Conservation (phyloP, 2,113 vertebrate species). For the Ptyas mucosa region DNA sequence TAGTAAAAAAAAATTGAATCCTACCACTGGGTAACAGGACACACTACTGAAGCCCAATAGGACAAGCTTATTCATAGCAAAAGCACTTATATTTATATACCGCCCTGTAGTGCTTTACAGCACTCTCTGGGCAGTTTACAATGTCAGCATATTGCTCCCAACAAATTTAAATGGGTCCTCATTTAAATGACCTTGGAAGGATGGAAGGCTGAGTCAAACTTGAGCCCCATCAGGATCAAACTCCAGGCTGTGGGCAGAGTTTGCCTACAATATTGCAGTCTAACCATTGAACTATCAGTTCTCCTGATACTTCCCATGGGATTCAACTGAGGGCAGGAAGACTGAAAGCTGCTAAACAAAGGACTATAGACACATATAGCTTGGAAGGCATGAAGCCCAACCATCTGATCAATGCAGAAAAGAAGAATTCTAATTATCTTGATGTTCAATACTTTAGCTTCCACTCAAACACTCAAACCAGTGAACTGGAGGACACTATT, state of each 20-base stretch:
- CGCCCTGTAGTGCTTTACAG: background rate
- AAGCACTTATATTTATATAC: background rate
- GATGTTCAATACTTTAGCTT: background rate
- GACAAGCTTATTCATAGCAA: background rate
- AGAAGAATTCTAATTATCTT: background rate
- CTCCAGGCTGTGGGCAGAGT: background rate
- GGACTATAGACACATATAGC: background rate
- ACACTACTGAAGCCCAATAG: background rate
- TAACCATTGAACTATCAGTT: background rate
- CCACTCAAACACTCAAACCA: background rate
- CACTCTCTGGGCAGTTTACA: background rate
- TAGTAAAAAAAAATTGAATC: no score
- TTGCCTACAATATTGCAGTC: background rate
- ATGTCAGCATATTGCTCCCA: background rate
- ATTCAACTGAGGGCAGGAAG: background rate
- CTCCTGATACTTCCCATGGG: background rate
- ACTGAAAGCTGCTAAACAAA: background rate
- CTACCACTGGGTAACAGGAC: background rate
- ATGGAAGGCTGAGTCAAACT: background rate
- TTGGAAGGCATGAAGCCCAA: background rate
- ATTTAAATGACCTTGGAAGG: background rate
- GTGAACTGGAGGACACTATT: background rate
- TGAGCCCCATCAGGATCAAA: background rate
- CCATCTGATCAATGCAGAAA: background rate
- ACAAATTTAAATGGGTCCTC: background rate